phyloP scores from a whole-genome alignment of 1,140 invertebrate genomes.

The Diploscapter pachys region DNA sequence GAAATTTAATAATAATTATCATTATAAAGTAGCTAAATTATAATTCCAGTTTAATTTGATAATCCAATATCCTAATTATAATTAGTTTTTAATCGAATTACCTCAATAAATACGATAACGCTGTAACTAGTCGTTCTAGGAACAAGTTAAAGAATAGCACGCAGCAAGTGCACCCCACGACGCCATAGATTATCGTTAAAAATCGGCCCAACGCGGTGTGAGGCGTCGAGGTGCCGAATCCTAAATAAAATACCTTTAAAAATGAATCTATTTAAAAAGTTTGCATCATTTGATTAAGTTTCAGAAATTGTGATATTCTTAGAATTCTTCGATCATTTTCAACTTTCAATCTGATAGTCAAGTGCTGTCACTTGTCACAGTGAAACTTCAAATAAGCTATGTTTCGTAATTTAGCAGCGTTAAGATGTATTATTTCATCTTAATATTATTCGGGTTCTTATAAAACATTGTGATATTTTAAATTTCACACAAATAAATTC shows the following conservation, averaged over 20 bases:
- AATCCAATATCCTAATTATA: background rate
- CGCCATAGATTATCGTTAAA: slow-evolving; percentile 70
- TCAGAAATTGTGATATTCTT: no score
- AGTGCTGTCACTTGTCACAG: no score
- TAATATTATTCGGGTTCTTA: no score
- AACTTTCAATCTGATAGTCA: no score
- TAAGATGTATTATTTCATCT: no score
- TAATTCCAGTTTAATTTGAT: slow-evolving; percentile 4
- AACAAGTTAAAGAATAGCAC: slow-evolving; percentile 74
- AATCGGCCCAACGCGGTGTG: slow-evolving; percentile 67
- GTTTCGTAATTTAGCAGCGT: no score
- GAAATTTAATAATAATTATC: slow-evolving; percentile 1
- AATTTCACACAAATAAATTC: no score
- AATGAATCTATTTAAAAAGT: no score
- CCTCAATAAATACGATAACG: slow-evolving; percentile 67
- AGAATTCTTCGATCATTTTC: no score
- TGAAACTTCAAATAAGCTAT: no score
- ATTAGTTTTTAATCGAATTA: background rate
- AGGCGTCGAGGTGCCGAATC: slow-evolving; percentile 70
- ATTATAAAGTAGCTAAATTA: background rate
- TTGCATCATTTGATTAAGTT: no score
- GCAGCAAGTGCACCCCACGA: slow-evolving; percentile 71
- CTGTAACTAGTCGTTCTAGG: slow-evolving; percentile 71
- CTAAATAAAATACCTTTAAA: slow-evolving; percentile 54
- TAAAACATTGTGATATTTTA: no score